phyloP scores from a whole-genome alignment of 1,140 invertebrate species.

The Eupristina koningsbergeri region DNA sequence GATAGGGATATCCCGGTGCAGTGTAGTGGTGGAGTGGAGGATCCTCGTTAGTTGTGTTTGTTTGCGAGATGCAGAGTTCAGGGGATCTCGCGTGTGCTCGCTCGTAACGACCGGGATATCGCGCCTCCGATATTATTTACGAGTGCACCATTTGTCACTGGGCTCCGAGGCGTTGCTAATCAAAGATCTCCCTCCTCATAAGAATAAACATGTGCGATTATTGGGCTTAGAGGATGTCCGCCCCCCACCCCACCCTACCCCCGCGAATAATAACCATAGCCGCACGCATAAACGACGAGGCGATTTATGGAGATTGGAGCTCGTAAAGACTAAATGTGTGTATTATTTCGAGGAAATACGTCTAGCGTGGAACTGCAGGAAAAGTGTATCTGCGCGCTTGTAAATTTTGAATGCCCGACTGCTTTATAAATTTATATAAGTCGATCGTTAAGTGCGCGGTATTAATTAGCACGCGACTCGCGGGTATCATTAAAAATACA shows the following conservation, averaged over 20 bases:
- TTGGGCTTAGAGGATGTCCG: too few relatives aligned
- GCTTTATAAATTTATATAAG: background rate
- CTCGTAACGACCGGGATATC: slow-evolving; percentile 26
- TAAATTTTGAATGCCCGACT: background rate
- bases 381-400: background rate
- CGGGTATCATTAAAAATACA: background rate
- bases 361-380: too few relatives aligned
- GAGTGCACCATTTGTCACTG: slow-evolving; percentile 47
- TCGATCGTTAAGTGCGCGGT: background rate
- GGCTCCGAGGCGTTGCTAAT: slow-evolving; percentile 25
- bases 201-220: background rate
- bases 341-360: background rate
- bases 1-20: background rate
- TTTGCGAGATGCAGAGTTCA: slow-evolving; percentile 21
- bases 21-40: too few relatives aligned
- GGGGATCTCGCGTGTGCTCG: background rate
- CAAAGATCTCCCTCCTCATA: background rate
- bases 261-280: too few relatives aligned
- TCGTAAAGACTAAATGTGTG: background rate
- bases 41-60: slow-evolving; percentile 44
- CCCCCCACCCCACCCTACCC: too few relatives aligned
- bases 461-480: background rate
- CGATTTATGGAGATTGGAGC: too few relatives aligned
- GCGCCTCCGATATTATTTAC: slow-evolving; percentile 37
- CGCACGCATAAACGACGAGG: too few relatives aligned